Base-by-base conservation (phyloP, 1,140 invertebrate species). In the Laupala kohalensis region DNA sequence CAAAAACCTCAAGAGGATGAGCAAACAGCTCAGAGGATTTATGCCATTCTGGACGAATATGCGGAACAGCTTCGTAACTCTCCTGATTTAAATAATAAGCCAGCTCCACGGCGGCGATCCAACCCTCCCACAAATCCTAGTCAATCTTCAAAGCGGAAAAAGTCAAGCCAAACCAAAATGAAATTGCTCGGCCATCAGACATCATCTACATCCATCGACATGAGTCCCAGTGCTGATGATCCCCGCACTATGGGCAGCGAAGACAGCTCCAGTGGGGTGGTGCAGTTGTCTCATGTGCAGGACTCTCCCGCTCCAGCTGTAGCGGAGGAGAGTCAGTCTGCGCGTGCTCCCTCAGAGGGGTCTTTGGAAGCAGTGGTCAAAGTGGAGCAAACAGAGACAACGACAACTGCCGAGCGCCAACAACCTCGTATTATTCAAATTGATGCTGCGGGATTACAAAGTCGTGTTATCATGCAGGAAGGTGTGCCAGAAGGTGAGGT, bases 1-100 rank as follows among this genome's bases (percentile, higher is more conserved):
- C 90, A 90, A 75, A 92, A 92, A 78, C 88, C 90, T 3, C 85
- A 90, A 74, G 91, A 92, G 80, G 90, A 92, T 76, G 90, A 92
- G 78, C 89, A 92, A 77, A 92, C 90, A 0, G 90, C 89, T 1
- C 90, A 92, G 77, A 83, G 90, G 69, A 92, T 93, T 72, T 87
- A 92, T 72, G 90, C 90, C 69, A 93, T 93, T 76, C 78, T 93
- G 24, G 90, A 90, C 3, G 88, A 91, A 76, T 93, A 93, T 78
- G 89, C 90, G 63, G 90, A 92, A 75, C 90, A 92, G 76, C 80
- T 92, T 37, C 82, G 90, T 71, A 92, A 92, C 78, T 91, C 89
- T 5, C 90, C 90, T 0, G 90, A 92, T 78, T 76, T 89, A 23
- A 92, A 92, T 77, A 90, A 92, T 78, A 93, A 92, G 78, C 91